Evolutionary conservation across 2,113 vertebrate species (phyloP), one percentile per base, ranked within the genome.

Genomic region (Melanostigma gelatinosum): DNA sequence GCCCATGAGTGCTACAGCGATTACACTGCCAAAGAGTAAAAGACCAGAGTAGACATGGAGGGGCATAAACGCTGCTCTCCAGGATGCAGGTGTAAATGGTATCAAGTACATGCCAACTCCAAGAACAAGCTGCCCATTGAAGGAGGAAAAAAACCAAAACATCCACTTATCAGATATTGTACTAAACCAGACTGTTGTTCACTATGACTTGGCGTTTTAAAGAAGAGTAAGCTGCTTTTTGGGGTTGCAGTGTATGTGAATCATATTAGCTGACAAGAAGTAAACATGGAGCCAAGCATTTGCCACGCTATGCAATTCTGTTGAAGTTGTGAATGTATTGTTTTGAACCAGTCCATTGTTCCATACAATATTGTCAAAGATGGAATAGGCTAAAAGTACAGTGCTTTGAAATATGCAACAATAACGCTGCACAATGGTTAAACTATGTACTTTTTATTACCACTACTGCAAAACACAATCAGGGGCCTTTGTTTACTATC

Each of bases 1-100:
- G 89, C 98, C 98, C 96, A 95, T 98, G 60, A 99, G 96, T 69
- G 94, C 92, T 12, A 97, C 89, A 50, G 96, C 96, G 83, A 99
- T 97, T 70, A 95, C 93, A 4, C 94, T 94, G 84, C 90, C 90
- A 79, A 98, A 99, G 88, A 99, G 92, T 74, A 96, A 84, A 3
- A 97, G 95, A 68, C 98, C 98, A 0, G 94, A 94, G 82, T 96
- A 99, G 70, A 96, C 85, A 0, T 99, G 98, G 27, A 99, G 58
- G 77, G 98, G 97, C 96, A 98, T 96, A 50, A 96, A 84, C 8
- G 89, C 68, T 68, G 89, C 91, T 79, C 96, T 96, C 90, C 98
- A 90, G 54, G 83, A 91, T 11, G 65, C 85, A 10, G 97, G 96
- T 75, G 96, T 95, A 79, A 95, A 85, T 6, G 98, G 98, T 75